Evolutionary conservation across 2,888 invertebrate genomes (phyloP).

Genomic region (Caenorhabditis wallacei): DNA sequence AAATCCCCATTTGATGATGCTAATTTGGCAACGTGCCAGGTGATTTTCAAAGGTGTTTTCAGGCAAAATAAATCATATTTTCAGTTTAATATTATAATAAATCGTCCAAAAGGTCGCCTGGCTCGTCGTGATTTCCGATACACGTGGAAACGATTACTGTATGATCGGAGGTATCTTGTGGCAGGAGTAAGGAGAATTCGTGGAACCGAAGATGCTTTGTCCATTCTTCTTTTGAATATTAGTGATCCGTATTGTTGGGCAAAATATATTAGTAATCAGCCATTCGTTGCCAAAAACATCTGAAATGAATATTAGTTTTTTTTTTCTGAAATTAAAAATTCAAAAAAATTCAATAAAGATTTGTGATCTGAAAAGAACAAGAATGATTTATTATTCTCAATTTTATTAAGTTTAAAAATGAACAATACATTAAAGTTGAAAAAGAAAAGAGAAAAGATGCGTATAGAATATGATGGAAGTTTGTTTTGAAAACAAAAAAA

Average conservation of each 20-base stretch:
- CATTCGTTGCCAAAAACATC: slow-evolving; percentile 51
- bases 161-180: slow-evolving; percentile 58
- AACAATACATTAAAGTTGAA: no score
- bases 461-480: no score
- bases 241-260: slow-evolving; percentile 66
- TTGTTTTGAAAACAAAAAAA: no score
- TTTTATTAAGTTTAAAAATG: no score
- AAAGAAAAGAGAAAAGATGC: no score
- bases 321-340: neutral
- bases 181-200: slow-evolving; percentile 38
- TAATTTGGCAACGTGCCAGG: slow-evolving; percentile 61
- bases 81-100: slow-evolving; percentile 61
- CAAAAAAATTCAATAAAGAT: neutral
- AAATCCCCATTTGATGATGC: slow-evolving; percentile 63
- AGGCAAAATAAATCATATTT: slow-evolving; percentile 5
- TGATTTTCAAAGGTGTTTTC: neutral
- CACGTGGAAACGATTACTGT: slow-evolving; percentile 62
- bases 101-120: slow-evolving; percentile 51
- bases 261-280: slow-evolving; percentile 62
- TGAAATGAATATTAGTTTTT: neutral
- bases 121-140: slow-evolving; percentile 55
- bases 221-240: slow-evolving; percentile 56
- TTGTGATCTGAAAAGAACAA: neutral
- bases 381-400: no score
- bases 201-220: slow-evolving; percentile 18